Evolutionary conservation across 1,140 invertebrate genomes (phyloP), one percentile per base, ranked within the genome.

Genomic region (Bombus difficillimus): DNA sequence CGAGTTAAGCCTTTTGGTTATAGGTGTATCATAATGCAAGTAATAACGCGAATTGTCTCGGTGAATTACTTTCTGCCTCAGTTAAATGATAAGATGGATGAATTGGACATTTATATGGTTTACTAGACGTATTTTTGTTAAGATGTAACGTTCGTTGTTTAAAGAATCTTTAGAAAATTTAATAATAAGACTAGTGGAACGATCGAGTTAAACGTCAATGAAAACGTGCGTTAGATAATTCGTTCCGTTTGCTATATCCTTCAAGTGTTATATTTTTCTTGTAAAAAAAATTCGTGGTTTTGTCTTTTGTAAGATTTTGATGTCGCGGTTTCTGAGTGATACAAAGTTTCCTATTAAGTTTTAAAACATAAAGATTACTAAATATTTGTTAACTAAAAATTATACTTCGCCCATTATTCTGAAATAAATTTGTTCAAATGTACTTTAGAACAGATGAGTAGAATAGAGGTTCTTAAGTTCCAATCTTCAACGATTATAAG

Each of bases 51-150:
- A 18, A 1, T 15, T 41, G 73, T 72, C 77, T 32, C 28, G 57
- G 68, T 64, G 22, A 81, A 88, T 88, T 88, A 75, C 39, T 74
- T 85, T 69, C 37, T 47, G n/a, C 32, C 9, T 62, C 66, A 3
- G 68, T 83, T 59, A 64, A 47, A n/a, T 12, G 59, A 22, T 39
- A 6, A 41, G 37, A n/a, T 43, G 53, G 13, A 28, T 32, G 28
- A 28, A 37, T 9, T 28, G 62, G 77, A 28, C 62, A 13, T 79
- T 79, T 32, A 12, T 25, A 47, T 9, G 43, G 43, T 10, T 34
- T 15, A 13, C 2, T 9, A 12, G 9, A 10, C 5, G 15, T 32
- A 74, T 22, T n/a, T 32, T 73, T 32, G 32, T 3, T 28, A 10
- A 0, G 3, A n/a, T 6, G 9, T 5, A 22, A n/a, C 32, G 53